phyloP scores from a whole-genome alignment of 30 jellyfish, hydroid and myxozoan species.

The Hydractinia symbiolongicarpus region DNA sequence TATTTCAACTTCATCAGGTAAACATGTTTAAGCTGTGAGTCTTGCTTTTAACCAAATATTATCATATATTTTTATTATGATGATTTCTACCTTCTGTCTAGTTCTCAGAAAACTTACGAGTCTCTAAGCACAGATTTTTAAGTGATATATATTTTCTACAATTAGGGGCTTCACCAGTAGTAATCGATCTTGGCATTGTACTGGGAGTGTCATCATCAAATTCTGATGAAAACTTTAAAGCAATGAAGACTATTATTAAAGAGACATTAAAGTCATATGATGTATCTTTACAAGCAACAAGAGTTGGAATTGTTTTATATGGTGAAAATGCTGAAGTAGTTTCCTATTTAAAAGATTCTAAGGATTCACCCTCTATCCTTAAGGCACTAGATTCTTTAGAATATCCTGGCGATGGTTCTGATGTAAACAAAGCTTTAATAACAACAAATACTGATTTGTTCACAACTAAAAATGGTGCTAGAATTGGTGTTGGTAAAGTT shows the following conservation, averaged over 20 bases:
- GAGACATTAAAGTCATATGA: background rate
- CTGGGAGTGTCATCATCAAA: constrained; percentile 2
- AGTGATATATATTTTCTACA: no score
- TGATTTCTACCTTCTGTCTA: no score
- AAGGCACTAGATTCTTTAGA: background rate
- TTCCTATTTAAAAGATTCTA: background rate
- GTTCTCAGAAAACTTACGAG: no score
- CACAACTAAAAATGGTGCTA: background rate
- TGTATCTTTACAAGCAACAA: background rate
- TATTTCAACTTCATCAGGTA: background rate
- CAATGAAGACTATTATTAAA: background rate
- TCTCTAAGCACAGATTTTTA: no score
- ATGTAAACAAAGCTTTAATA: background rate
- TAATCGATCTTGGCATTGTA: background rate
- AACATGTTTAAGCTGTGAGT: no score
- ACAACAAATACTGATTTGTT: background rate
- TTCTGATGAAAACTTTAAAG: background rate
- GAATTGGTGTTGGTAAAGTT: constrained; percentile 2
- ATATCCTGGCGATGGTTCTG: constrained; percentile 8
- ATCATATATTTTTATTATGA: no score
- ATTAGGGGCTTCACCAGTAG: background rate
- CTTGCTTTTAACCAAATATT: no score
- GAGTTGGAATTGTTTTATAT: background rate
- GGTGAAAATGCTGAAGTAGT: background rate
- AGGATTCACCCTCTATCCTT: background rate